Percentiles rank a stretch among this genome's conserved stretches.
phyloP scores from a whole-genome alignment of 2,797 vertebrate species.

The Xyrichtys novacula region DNA sequence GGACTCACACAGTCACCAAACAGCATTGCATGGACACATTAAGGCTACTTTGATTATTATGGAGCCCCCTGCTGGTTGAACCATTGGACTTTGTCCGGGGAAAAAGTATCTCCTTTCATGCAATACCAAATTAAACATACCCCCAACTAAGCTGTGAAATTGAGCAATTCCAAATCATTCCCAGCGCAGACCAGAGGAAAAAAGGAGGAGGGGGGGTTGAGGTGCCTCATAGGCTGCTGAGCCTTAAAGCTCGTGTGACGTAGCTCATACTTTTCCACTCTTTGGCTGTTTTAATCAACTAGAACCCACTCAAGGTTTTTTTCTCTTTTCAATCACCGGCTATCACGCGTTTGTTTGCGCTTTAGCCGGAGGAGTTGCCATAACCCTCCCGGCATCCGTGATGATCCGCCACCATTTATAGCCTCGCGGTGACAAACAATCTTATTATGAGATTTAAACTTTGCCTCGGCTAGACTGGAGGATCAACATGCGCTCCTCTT shows the following conservation, averaged over 20 bases:
- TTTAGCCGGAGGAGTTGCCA: constrained; percentile 62
- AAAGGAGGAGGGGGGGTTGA: constrained; percentile 38
- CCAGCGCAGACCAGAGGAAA: constrained; percentile 31
- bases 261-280: constrained; percentile 28
- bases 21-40: constrained; percentile 27
- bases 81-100: constrained; percentile 8
- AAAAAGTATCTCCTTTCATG: constrained; percentile 43
- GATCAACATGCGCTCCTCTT: constrained; percentile 76
- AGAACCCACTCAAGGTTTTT: constrained; percentile 23
- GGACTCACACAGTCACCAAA: constrained; percentile 16
- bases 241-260: constrained; percentile 49
- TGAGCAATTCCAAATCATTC: constrained; percentile 48
- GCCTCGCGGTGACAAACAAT: constrained; percentile 84
- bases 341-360: constrained; percentile 29
- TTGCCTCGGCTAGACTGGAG: constrained; percentile 79
- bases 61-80: constrained; percentile 68
- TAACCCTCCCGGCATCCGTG: constrained; percentile 66
- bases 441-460: constrained; percentile 87
- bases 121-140: constrained; percentile 59
- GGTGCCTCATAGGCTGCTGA: constrained; percentile 44
- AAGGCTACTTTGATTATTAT: constrained; percentile 38
- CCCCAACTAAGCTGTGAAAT: constrained; percentile 62
- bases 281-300: constrained; percentile 40
- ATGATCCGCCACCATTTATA: constrained; percentile 84
- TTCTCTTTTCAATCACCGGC: not conserved